Conservation (phyloP, 2,888 invertebrate species). For the Koerneria pararmatus region DNA sequence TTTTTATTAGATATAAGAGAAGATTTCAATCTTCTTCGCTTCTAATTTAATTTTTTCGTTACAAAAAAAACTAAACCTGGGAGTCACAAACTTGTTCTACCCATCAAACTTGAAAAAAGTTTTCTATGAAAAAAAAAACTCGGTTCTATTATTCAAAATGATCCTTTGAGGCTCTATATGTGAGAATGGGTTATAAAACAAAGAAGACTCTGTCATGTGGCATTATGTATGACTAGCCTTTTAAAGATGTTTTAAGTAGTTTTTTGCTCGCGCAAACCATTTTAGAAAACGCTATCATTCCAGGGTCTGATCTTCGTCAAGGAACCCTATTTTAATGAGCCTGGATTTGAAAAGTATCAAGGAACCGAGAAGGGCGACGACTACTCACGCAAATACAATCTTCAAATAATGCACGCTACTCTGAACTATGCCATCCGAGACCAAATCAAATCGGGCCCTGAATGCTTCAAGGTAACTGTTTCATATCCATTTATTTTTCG, state of each 20-base stretch:
- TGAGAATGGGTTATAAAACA: conserved; percentile 5
- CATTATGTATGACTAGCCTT: too few species aligned
- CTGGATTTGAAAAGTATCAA: conserved; percentile 65
- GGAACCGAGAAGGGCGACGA: conserved; percentile 55
- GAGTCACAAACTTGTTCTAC: too few species aligned
- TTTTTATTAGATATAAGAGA: too few species aligned
- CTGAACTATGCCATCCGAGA: conserved; percentile 58
- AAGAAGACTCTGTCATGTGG: conserved; percentile 20
- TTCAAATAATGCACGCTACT: conserved; percentile 58
- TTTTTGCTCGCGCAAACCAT: conserved; percentile 6
- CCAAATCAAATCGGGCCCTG: conserved; percentile 46
- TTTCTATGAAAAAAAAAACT: too few species aligned
- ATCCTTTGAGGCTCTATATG: too few species aligned
- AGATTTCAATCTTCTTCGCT: too few species aligned
- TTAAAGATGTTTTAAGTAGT: background rate
- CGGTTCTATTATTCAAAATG: background rate
- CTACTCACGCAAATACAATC: conserved; percentile 53
- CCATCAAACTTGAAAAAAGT: too few species aligned
- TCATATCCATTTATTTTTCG: background rate
- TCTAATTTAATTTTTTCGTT: too few species aligned
- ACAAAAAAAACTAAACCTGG: too few species aligned
- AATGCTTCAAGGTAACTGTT: conserved; percentile 45
- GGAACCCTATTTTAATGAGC: conserved; percentile 70
- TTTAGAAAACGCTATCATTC: too few species aligned
- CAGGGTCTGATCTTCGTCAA: conserved; percentile 68